Evolutionary conservation across 2,113 vertebrate genomes (phyloP).

Genomic region (Phoxinus phoxinus): DNA sequence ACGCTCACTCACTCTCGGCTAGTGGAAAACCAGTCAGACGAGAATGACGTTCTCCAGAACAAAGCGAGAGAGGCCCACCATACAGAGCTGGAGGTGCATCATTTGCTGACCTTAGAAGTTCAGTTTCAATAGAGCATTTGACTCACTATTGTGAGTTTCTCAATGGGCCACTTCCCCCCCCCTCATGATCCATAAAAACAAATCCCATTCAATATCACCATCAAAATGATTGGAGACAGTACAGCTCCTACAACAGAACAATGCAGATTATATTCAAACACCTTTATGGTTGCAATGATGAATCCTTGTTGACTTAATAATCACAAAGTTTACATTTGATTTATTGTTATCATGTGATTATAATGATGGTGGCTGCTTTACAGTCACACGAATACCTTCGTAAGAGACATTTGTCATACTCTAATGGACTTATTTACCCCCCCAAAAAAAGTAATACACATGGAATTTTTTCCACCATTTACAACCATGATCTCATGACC

Average conservation of each 20-base stretch:
- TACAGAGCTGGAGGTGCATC: slow-evolving; percentile 12
- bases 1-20: neutral
- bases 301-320: neutral
- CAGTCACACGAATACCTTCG: neutral
- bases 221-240: neutral
- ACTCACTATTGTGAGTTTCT: neutral
- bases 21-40: slow-evolving; percentile 36
- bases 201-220: neutral
- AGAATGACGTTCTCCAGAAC: slow-evolving; percentile 42
- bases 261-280: neutral
- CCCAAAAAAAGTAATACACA: neutral
- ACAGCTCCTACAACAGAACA: neutral
- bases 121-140: neutral
- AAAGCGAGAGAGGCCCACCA: slow-evolving; percentile 4
- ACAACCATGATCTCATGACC: slow-evolving; percentile 2
- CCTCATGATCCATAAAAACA: neutral
- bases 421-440: neutral
- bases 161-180: too few relatives aligned
- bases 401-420: neutral
- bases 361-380: neutral
- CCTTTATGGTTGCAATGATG: neutral
- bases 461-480: neutral
- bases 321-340: neutral
- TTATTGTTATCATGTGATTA: neutral
- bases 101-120: slow-evolving; percentile 20